Base-by-base conservation (phyloP, 2,797 vertebrate species). In the Limnodromus scolopaceus region DNA sequence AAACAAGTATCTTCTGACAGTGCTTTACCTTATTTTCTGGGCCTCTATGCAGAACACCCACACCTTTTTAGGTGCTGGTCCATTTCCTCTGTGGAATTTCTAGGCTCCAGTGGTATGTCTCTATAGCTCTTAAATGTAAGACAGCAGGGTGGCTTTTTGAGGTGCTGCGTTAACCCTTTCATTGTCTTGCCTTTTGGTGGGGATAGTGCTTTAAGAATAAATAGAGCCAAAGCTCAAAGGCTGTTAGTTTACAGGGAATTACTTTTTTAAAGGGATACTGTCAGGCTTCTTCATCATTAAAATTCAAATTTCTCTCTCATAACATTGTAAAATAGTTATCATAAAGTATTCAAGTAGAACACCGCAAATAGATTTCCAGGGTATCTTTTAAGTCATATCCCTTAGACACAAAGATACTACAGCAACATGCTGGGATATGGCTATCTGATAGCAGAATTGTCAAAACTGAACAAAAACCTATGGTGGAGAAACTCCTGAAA, bases 41-140 rank as follows among this genome's bases (percentile, higher is more conserved):
- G 97, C 96, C 96, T 97, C 97, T 98, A 81, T 97, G 97, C 97
- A 98, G 97, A 98, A 96, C 95, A 94, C 84, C 91, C 76, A 87
- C 89, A 97, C 97, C 97, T 98, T 77, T 97, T 80, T 97, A 98
- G 98, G 98, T 98, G 97, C 94, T 97, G 97, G 97, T 98, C 96
- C 93, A 28, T 97, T 97, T 97, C 96, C 94, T 98, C 95, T 97
- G 95, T 97, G 97, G 97, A 97, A 96, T 98, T 96, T 97, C 97
- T 98, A 98, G 97, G 96, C 96, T 97, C 86, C 93, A 89, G 96
- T 97, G 98, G 97, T 98, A 97, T 97, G 97, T 98, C 91, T 96
- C 58, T 87, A 68, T 92, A 97, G 97, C 95, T 97, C 97, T 97
- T 96, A 87, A 96, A 96, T 81, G 28, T 96, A 92, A 97, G 94